Percentiles rank a stretch among this genome's conserved stretches.
phyloP scores from a whole-genome alignment of 2,113 vertebrate species.

The Cryptomyrus ogoouensis region DNA sequence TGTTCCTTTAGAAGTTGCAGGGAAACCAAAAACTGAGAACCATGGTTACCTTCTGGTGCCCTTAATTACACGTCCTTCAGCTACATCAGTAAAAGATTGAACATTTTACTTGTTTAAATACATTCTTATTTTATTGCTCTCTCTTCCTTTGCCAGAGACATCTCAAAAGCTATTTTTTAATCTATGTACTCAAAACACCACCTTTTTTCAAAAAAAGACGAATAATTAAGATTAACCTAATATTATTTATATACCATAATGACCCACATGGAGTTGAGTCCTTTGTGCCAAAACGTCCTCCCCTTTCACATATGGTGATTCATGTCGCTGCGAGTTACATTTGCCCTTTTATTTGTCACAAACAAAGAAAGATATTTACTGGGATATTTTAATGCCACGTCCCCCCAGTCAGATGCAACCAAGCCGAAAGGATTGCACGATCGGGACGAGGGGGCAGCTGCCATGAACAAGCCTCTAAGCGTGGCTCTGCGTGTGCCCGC shows the following conservation, averaged over 20 bases:
- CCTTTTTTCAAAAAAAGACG: background rate
- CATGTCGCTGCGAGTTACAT: background rate
- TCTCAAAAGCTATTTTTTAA: background rate
- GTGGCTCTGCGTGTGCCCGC: background rate
- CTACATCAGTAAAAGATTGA: background rate
- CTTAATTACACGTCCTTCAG: background rate
- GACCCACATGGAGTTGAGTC: background rate
- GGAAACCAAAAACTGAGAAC: background rate
- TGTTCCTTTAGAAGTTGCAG: background rate
- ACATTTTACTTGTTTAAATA: background rate
- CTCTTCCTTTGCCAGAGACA: background rate
- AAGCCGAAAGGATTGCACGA: background rate
- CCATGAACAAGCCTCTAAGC: background rate
- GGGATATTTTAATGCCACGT: slow-evolving; percentile 6
- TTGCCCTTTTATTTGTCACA: slow-evolving; percentile 12
- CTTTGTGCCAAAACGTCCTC: background rate
- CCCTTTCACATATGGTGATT: background rate
- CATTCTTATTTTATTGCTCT: background rate
- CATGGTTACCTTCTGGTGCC: background rate
- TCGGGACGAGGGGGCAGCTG: background rate
- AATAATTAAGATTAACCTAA: background rate
- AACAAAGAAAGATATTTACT: slow-evolving; percentile 3
- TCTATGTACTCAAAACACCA: background rate
- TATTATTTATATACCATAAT: background rate
- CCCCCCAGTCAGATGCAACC: background rate